Percentiles rank a stretch among this genome's conserved stretches.
phyloP scores from a whole-genome alignment of 2,113 vertebrate genomes.

The Salvelinus alpinus region DNA sequence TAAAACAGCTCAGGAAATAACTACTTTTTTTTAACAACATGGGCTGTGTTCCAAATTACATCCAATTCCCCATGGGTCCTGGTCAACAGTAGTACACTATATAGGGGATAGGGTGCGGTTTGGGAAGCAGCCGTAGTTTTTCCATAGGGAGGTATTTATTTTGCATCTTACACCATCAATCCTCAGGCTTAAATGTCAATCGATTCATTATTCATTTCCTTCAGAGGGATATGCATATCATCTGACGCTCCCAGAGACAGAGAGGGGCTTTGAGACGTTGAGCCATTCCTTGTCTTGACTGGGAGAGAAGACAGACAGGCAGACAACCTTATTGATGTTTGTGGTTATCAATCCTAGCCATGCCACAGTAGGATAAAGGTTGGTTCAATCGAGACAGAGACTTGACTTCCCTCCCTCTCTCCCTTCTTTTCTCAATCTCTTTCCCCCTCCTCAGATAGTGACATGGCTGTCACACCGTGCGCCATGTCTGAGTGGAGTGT shows the following conservation, averaged over 20 bases:
- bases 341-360: slow-evolving; percentile 54
- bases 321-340: slow-evolving; percentile 43
- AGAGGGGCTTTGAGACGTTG: slow-evolving; percentile 1
- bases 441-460: not conserved
- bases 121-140: slow-evolving; percentile 26
- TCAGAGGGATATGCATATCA: slow-evolving; percentile 42
- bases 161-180: slow-evolving; percentile 65
- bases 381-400: not conserved
- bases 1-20: slow-evolving; percentile 63
- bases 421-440: not conserved
- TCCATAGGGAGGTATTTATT: slow-evolving; percentile 53
- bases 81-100: too few relatives aligned
- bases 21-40: slow-evolving; percentile 57
- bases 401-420: not conserved
- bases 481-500: too few relatives aligned
- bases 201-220: slow-evolving; percentile 67
- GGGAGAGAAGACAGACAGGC: not conserved
- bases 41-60: too few relatives aligned
- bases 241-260: slow-evolving; percentile 41
- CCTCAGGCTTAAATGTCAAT: slow-evolving; percentile 70
- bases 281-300: slow-evolving; percentile 47
- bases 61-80: too few relatives aligned
- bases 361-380: not conserved
- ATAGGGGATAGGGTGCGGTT: too few relatives aligned
- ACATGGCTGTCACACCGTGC: too few relatives aligned